These are phyloP conservation scores for Lophotriccus pileatus DNA, from an alignment of 2,797 vertebrate species.

Conservation along the genomic window DNA sequence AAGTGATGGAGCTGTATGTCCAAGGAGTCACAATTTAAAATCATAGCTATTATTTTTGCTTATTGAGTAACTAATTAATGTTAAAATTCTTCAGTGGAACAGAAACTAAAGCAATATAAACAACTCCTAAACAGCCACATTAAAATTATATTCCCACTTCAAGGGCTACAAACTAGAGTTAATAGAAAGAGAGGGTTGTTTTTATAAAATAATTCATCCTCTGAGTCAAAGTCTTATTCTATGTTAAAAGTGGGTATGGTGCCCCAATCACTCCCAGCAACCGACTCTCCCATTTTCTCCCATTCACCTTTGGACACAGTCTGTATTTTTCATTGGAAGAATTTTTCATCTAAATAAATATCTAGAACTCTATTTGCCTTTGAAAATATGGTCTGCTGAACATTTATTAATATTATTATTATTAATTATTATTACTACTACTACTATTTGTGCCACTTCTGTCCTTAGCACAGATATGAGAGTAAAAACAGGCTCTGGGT, in stretches of 20 bases:
- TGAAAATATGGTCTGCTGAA: neutral
- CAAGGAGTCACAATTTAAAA: neutral
- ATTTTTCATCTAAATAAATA: neutral
- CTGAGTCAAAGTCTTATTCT: neutral
- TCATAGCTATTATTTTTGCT: neutral
- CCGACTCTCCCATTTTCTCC: neutral
- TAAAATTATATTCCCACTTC: neutral
- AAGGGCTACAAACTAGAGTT: neutral
- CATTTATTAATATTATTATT: neutral
- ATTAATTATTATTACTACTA: neutral
- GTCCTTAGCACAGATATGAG: neutral
- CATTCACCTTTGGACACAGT: fast-evolving
- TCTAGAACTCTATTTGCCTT: neutral
- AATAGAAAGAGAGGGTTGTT: neutral
- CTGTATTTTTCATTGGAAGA: neutral
- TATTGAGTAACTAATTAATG: neutral
- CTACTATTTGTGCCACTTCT: neutral
- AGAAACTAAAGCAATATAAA: neutral
- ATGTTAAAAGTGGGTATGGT: neutral
- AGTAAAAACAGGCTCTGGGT: neutral
- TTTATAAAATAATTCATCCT: neutral
- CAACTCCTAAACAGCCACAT: neutral
- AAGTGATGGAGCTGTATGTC: neutral
- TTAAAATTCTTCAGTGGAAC: neutral
- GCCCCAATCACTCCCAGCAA: neutral